Percentiles rank a stretch among this genome's conserved stretches.
Evolutionary conservation across 2,113 vertebrate genomes (phyloP).

Genomic region (Ammodytes marinus): DNA sequence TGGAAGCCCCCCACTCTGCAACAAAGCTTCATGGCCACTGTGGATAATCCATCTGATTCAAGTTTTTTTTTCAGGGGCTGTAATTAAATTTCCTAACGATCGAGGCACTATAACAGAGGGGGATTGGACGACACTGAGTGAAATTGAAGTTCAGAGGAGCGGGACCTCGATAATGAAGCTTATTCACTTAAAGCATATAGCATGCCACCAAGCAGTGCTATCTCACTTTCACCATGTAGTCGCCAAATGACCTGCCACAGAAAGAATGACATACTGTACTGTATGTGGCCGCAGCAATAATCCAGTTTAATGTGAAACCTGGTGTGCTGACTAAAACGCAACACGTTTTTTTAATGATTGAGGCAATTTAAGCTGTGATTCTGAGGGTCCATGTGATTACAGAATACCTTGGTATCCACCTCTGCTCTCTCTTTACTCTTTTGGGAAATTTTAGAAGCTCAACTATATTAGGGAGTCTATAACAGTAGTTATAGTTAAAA

Average conservation of each 20-base stretch:
- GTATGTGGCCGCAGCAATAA: constrained; percentile 56
- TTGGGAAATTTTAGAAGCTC: constrained; percentile 61
- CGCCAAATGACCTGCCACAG: constrained; percentile 62
- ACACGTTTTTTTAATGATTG: constrained; percentile 81
- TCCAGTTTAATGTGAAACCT: constrained; percentile 66
- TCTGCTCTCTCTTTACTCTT: constrained; percentile 53
- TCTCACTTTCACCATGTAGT: constrained; percentile 51
- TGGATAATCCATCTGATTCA: constrained; percentile 78
- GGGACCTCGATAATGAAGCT: constrained; percentile 75
- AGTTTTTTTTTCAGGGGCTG: constrained; percentile 62
- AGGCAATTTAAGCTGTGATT: constrained; percentile 74
- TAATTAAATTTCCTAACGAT: constrained; percentile 81
- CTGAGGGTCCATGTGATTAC: constrained; percentile 65
- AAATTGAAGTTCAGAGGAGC: constrained; percentile 76
- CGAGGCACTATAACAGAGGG: constrained; percentile 52
- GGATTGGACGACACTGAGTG: constrained; percentile 62
- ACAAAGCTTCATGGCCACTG: constrained; percentile 42
- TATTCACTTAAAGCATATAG: constrained; percentile 69
- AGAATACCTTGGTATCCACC: constrained; percentile 63
- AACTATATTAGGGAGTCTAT: constrained; percentile 46
- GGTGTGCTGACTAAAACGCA: constrained; percentile 65
- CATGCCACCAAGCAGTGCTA: constrained; percentile 30
- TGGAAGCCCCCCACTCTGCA: constrained; percentile 49
- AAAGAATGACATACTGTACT: constrained; percentile 44
- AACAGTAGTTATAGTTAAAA: constrained; percentile 46